Percentiles rank a stretch among this genome's conserved stretches.
These are phyloP conservation scores for Pristionchus entomophagus DNA, from an alignment of 2,888 invertebrate genomes.

Conservation along the genomic window DNA sequence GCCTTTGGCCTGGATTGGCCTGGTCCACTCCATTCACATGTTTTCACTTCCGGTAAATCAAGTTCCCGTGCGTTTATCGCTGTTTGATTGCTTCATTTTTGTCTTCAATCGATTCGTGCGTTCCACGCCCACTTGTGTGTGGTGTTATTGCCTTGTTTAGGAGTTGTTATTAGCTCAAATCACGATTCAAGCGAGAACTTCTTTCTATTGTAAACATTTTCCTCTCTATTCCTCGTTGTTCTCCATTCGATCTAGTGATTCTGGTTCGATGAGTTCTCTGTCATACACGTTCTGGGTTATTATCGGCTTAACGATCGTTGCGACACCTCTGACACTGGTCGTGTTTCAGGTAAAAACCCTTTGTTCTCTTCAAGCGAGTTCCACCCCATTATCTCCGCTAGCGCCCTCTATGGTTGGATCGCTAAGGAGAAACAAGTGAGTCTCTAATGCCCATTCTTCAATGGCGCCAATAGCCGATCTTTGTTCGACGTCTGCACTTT, in stretches of 20 bases:
- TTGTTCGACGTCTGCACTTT: neutral
- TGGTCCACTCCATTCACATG: neutral
- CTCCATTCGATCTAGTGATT: neutral
- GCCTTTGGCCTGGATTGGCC: neutral
- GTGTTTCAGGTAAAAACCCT: neutral
- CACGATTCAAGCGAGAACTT: neutral
- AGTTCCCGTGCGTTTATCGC: neutral
- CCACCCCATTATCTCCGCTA: neutral
- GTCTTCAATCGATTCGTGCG: neutral
- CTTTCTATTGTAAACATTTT: conserved; percentile 1
- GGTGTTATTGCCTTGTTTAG: neutral
- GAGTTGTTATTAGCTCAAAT: neutral
- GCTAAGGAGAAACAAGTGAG: conserved; percentile 26
- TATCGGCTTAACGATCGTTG: conserved; percentile 4
- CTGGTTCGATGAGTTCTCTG: neutral
- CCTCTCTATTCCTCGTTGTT: neutral
- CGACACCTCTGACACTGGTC: neutral
- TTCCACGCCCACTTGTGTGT: neutral
- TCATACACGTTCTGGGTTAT: neutral
- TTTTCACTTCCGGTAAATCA: conserved; percentile 14
- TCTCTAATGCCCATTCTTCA: neutral
- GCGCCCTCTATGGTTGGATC: conserved; percentile 13
- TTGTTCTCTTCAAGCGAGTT: conserved; percentile 8
- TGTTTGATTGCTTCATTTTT: neutral
- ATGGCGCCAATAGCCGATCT: neutral